Conservation (phyloP, 1,140 invertebrate genomes). For the Scaptomyza graminum region DNA sequence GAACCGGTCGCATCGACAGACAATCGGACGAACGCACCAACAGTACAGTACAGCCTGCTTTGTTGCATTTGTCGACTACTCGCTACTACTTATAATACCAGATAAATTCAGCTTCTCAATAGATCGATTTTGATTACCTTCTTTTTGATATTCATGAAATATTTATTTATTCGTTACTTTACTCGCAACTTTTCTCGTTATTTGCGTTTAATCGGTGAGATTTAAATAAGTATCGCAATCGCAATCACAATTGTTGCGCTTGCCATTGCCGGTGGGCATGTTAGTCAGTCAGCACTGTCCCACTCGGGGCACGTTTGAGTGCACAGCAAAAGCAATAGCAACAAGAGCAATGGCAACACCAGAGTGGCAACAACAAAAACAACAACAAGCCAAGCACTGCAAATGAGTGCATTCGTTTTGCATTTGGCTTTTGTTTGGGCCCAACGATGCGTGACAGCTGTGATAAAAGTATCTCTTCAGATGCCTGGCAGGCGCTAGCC, state of each 20-base stretch:
- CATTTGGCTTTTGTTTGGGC: constrained; percentile 73
- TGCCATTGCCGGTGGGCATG: not conserved
- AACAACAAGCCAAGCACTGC: constrained; percentile 2
- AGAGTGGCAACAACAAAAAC: constrained; percentile 13
- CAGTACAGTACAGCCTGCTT: not conserved
- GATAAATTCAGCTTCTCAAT: too few species aligned
- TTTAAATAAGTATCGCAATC: not conserved
- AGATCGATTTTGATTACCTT: too few species aligned
- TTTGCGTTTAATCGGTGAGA: not conserved
- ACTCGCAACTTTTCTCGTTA: too few species aligned
- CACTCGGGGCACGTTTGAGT: constrained; percentile 49
- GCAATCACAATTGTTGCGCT: not conserved
- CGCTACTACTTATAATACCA: not conserved
- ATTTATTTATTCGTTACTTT: not conserved
- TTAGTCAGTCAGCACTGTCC: constrained; percentile 14
- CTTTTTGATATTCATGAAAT: too few species aligned
- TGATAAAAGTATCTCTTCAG: constrained; percentile 73
- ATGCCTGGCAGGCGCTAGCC: constrained; percentile 42
- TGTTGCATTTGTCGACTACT: not conserved
- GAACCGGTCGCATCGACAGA: not conserved
- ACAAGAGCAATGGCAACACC: constrained; percentile 5
- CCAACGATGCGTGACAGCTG: constrained; percentile 72
- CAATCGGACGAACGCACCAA: not conserved
- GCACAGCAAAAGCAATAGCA: constrained; percentile 41
- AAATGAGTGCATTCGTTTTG: constrained; percentile 50